Evolutionary conservation across 2,797 vertebrate species (phyloP).

Genomic region (Labeo calbasu): DNA sequence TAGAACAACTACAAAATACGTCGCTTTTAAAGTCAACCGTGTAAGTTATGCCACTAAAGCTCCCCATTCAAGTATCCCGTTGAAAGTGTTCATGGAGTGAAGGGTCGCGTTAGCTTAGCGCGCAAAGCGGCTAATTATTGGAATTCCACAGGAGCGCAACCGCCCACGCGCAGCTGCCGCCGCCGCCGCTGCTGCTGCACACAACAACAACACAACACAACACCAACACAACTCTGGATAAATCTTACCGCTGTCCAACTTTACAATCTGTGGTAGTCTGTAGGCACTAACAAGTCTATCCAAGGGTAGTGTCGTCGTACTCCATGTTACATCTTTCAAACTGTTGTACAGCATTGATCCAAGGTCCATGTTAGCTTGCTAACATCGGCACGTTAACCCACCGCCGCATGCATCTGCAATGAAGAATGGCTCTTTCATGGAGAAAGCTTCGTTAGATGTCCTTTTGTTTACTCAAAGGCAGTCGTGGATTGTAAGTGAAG

Average conservation of each 20-base stretch:
- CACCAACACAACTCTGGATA: neutral
- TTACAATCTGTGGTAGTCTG: conserved; percentile 90
- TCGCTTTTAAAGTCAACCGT: neutral
- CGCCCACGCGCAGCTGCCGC: conserved; percentile 51
- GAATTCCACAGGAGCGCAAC: conserved; percentile 55
- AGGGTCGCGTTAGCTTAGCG: conserved; percentile 43
- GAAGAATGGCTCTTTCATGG: conserved; percentile 55
- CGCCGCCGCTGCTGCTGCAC: neutral
- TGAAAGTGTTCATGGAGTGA: neutral
- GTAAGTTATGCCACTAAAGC: neutral
- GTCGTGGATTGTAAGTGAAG: conserved; percentile 32
- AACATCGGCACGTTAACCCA: conserved; percentile 53
- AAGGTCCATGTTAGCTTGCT: conserved; percentile 86
- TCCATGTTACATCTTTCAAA: conserved; percentile 95
- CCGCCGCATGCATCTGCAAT: conserved; percentile 56
- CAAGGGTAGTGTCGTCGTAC: conserved; percentile 86
- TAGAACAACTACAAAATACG: neutral
- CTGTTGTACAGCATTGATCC: conserved; percentile 87
- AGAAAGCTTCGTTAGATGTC: conserved; percentile 55
- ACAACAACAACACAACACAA: neutral
- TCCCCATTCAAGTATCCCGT: neutral
- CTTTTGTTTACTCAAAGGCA: conserved; percentile 51
- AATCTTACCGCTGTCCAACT: conserved; percentile 89
- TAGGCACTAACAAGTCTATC: conserved; percentile 92
- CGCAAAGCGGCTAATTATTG: conserved; percentile 50